Evolutionary conservation across 2,888 invertebrate genomes (phyloP).

Genomic region (Dolichopus griseipennis): DNA sequence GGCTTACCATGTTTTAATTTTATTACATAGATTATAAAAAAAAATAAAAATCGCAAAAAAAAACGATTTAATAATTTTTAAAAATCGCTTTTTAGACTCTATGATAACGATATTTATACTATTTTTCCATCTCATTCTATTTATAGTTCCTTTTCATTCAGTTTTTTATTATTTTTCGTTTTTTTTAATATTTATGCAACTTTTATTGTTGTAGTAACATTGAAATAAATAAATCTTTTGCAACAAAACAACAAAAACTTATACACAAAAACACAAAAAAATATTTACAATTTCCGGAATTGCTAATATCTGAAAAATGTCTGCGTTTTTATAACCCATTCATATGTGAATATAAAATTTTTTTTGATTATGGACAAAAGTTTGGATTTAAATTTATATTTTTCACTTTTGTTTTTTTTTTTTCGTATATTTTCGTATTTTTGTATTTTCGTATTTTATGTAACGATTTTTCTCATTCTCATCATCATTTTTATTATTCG

Average conservation of each 20-base stretch:
- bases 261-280: neutral
- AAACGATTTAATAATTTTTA: too few species aligned
- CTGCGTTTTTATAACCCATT: neutral
- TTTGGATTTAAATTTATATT: neutral
- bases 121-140: too few species aligned
- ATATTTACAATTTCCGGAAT: constrained; percentile 2
- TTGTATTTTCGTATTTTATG: too few species aligned
- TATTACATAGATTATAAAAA: too few species aligned
- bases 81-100: too few species aligned
- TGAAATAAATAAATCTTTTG: neutral
- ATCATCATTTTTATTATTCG: neutral
- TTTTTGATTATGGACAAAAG: neutral
- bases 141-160: too few species aligned
- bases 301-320: neutral
- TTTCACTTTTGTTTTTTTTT: neutral
- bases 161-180: too few species aligned
- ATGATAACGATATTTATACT: too few species aligned
- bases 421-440: neutral
- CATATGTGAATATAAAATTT: neutral
- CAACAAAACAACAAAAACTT: neutral
- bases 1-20: too few species aligned
- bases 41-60: too few species aligned
- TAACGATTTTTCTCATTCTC: neutral
- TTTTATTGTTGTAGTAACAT: neutral
- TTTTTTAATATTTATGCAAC: too few species aligned